Evolutionary conservation across 2,797 vertebrate species (phyloP), one percentile per base, ranked within the genome.

Genomic region (Melanotaenia parkinsoni): DNA sequence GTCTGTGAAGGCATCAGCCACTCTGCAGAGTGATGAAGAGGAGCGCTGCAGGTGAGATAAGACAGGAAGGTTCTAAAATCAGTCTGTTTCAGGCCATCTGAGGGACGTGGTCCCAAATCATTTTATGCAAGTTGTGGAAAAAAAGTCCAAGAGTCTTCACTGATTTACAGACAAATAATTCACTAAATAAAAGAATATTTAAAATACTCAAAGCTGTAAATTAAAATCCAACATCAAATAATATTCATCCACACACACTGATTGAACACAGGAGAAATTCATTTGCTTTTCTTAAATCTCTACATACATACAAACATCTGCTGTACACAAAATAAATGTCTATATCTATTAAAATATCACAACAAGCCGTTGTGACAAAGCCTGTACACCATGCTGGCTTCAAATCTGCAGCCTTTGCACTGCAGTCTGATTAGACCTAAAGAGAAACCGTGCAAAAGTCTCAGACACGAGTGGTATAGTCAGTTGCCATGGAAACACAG

Each of bases 1-100:
- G 80, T 88, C 84, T 69, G 56, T 67, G 62, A 83, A 85, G 74
- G 86, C 77, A 63, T 79, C 53, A 22, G 43, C 16, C 40, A 8
- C 58, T 2, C 45, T 63, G 54, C 60, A 60, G 59, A 47, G 60
- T 66, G 35, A 65, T 20, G 35, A 9, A 51, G 57, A 58, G 45
- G 26, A 62, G 56, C 11, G 14, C 69, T 51, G 58, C 26, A 10
- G 18, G 32, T 20, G 20, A 78, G 26, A 13, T 63, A 26, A 24
- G 9, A 8, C 6, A 22, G 2, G 47, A 57, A 35, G 12, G 14
- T 28, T 53, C 12, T 32, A 30, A 35, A 61, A 56, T 58, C 61
- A 11, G 6, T 57, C 0, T 22, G 16, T 7, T 62, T 3, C 3
- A 24, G 64, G 3, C 50, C 12, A 47, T 58, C 50, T 32, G 13